Evolutionary conservation across 2,113 vertebrate species (phyloP).

Genomic region (Ammodytes dubius): DNA sequence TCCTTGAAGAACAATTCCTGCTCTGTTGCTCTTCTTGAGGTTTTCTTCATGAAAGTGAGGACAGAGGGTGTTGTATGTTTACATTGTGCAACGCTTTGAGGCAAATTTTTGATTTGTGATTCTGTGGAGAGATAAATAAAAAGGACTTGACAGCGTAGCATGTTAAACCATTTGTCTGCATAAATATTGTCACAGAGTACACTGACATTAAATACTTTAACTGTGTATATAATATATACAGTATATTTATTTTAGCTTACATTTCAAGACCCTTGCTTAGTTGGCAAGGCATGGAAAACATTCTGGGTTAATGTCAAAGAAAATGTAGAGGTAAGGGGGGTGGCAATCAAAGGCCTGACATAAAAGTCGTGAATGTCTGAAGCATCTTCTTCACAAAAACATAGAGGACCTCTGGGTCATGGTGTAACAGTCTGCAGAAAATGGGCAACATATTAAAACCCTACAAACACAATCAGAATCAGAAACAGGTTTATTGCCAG

Average conservation of each 20-base stretch:
- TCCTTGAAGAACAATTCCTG: background rate
- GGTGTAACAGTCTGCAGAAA: background rate
- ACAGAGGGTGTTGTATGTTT: background rate
- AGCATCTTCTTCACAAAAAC: background rate
- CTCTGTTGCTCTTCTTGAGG: background rate
- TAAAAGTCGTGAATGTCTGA: background rate
- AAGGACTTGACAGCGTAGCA: background rate
- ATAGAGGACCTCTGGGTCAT: background rate
- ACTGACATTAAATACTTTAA: background rate
- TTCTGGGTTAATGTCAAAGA: background rate
- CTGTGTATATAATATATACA: background rate
- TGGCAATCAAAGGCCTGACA: background rate
- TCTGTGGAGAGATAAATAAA: background rate
- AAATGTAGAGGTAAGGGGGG: background rate
- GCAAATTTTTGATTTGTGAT: background rate
- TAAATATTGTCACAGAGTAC: background rate
- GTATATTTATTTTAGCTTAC: background rate
- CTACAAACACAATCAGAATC: background rate
- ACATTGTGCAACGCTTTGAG: background rate
- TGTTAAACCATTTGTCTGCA: background rate
- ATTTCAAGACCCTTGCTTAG: conserved; percentile 1
- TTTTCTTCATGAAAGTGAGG: background rate
- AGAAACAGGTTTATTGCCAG: too few species aligned
- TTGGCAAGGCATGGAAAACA: background rate
- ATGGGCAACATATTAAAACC: background rate